Conservation (phyloP, 2,888 invertebrate genomes). For the Coelogynopora nodosa region DNA sequence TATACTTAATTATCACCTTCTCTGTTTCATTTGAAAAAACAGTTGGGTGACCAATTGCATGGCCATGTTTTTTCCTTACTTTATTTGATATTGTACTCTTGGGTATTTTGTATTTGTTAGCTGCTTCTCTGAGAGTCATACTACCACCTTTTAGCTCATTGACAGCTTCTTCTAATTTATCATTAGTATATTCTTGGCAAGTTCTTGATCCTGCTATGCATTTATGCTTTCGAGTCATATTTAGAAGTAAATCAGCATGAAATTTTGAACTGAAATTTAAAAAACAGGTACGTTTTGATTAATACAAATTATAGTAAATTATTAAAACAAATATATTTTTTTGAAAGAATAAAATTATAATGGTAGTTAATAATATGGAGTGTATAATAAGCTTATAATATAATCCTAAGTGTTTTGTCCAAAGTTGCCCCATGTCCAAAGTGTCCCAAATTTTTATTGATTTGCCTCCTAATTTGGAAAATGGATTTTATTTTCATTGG, state of each 20-base stretch:
- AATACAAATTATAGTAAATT: not conserved
- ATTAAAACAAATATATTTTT: not conserved
- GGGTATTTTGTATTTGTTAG: conserved; percentile 1
- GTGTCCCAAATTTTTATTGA: not conserved
- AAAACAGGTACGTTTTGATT: not conserved
- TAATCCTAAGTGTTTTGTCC: not conserved
- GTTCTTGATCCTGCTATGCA: not conserved
- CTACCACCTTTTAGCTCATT: not conserved
- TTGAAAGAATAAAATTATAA: not conserved
- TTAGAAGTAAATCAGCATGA: not conserved
- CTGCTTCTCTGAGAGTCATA: conserved; percentile 18
- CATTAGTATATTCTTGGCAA: not conserved
- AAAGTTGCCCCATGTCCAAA: not conserved
- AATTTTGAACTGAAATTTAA: not conserved
- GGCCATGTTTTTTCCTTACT: not conserved
- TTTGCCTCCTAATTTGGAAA: not conserved
- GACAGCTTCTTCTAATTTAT: not conserved
- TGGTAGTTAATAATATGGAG: not conserved
- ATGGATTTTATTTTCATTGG: not conserved
- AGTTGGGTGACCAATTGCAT: conserved; percentile 16
- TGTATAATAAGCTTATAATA: not conserved
- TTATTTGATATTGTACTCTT: not conserved
- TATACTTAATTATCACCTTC: not conserved
- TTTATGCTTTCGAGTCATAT: not conserved
- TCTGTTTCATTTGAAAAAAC: not conserved